Percentiles rank a stretch among this genome's conserved stretches.
Conservation (phyloP, 2,888 invertebrate genomes). For the Drosophila neutralis region DNA sequence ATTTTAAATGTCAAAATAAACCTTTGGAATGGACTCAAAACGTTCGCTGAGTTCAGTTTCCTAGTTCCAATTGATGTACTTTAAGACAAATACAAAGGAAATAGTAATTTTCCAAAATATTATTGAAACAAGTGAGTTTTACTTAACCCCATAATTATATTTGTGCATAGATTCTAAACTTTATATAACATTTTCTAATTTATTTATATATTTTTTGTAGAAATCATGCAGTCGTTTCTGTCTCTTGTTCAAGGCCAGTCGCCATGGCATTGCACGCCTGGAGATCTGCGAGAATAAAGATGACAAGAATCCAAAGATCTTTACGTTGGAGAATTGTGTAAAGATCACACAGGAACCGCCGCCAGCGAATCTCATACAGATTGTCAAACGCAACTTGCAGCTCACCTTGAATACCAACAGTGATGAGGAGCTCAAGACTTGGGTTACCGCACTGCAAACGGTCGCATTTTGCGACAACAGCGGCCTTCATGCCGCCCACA, state of each 20-base stretch:
- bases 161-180: background rate
- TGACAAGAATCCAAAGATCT: conserved; percentile 90
- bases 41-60: background rate
- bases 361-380: conserved; percentile 87
- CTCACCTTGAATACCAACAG: conserved; percentile 86
- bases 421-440: conserved; percentile 90
- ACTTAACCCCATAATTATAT: background rate
- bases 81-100: background rate
- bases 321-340: conserved; percentile 94
- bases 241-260: conserved; percentile 91
- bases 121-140: background rate
- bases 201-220: conserved; percentile 84
- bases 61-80: background rate
- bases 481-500: conserved; percentile 81
- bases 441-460: conserved; percentile 92
- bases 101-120: background rate
- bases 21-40: background rate
- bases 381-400: conserved; percentile 91
- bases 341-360: conserved; percentile 90
- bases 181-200: background rate
- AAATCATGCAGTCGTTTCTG: conserved; percentile 90
- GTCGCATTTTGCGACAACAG: conserved; percentile 91
- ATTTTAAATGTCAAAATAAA: background rate
- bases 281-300: conserved; percentile 94
- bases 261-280: conserved; percentile 93